A percentile compares a stretch with the other conserved stretches of the same genome.
Evolutionary conservation across 2,113 vertebrate species (phyloP).

Genomic region (Austrofundulus limnaeus): DNA sequence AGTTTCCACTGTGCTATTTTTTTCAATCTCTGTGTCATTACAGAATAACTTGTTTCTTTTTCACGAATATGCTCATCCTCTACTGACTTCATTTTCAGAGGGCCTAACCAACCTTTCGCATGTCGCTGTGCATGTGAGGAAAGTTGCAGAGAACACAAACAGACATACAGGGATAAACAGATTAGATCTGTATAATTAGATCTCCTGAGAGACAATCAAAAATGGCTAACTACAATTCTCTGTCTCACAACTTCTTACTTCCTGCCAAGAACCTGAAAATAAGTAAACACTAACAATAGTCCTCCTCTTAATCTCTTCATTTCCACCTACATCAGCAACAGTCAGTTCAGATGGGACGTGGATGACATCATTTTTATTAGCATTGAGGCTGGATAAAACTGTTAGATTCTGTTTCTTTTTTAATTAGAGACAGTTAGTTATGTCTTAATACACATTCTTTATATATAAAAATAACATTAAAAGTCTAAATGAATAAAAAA

Average conservation of each 20-base stretch:
- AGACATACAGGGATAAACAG: neutral
- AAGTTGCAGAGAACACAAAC: neutral
- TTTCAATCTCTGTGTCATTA: neutral
- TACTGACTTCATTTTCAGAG: neutral
- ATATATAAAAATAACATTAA: slow-evolving; percentile 41
- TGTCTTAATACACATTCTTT: too few species aligned
- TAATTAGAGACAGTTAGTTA: too few species aligned
- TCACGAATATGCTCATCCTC: neutral
- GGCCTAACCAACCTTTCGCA: neutral
- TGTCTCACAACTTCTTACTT: neutral
- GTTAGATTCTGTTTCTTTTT: neutral
- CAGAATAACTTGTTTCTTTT: neutral
- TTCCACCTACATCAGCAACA: slow-evolving; percentile 37
- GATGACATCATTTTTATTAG: slow-evolving; percentile 46
- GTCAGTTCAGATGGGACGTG: slow-evolving; percentile 40
- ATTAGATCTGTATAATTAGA: slow-evolving; percentile 2
- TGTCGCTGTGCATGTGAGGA: neutral
- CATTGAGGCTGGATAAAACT: slow-evolving; percentile 35
- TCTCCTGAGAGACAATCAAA: slow-evolving; percentile 2
- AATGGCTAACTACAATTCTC: neutral
- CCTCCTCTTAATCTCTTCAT: slow-evolving; percentile 31
- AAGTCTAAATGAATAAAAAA: slow-evolving; percentile 1
- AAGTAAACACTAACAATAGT: slow-evolving; percentile 6
- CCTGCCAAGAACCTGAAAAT: slow-evolving; percentile 6
- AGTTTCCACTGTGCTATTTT: neutral